Evolutionary conservation across 2,888 invertebrate genomes (phyloP), one percentile per base, ranked within the genome.

Genomic region (Callinectes sapidus): DNA sequence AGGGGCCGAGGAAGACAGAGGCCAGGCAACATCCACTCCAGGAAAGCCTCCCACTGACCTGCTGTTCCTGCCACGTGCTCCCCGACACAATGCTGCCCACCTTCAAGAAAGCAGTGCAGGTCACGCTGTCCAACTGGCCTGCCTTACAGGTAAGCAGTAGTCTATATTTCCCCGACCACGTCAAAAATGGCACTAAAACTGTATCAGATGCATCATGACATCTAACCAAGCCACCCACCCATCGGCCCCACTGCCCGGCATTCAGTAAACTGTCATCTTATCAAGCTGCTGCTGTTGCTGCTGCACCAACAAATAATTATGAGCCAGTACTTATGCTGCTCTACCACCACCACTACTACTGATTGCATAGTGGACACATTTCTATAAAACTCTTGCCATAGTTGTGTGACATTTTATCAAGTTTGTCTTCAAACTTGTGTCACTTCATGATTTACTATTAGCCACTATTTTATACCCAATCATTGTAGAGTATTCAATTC

Each of bases 51-150:
- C 81, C 32, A 32, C 16, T 35, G 35, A 35, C 32, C 35, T 5
- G 13, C 35, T 35, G 16, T 81, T 28, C 35, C 81, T 32, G 32
- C 81, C 81, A n/a, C 71, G 28, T n/a, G 23, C 18, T 23, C 23
- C 23, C 23, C 28, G n/a, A 18, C 71, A 81, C 81, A 14, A 81
- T 81, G 81, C 81, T 81, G 16, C 81, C 81, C 81, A 81, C 81
- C 16, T 81, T 81, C 81, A 81, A 18, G 81, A 81, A 81, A 3
- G 81, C 81, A 32, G 81, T 81, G 35, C 35, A 81, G 16, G 35
- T 35, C 35, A 81, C 81, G 35, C 81, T 81, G 16, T 81, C 81
- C 35, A 81, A 81, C 35, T 81, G 81, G 81, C 81, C 81, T 1
- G 81, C 81, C 8, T 18, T 81, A 18, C 81, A 81, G 81, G 81